Base-by-base conservation (phyloP, 1,140 invertebrate species). In the Pseudoatta argentina region DNA sequence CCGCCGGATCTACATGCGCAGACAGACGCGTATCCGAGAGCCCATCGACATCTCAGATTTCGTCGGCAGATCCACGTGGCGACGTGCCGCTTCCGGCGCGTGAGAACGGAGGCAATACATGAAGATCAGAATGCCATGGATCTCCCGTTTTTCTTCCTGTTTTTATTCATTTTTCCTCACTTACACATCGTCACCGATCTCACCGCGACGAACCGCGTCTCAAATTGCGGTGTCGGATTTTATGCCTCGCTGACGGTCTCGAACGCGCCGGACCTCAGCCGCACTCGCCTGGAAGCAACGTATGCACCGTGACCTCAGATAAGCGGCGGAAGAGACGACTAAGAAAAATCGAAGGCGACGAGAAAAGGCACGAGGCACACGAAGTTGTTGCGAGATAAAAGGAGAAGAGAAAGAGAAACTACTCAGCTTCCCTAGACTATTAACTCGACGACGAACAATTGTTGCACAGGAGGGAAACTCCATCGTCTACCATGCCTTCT, bases 21-120 rank as follows among this genome's bases (percentile, higher is more conserved):
- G 21, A n/a, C 14, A 53, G 44, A 72, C n/a, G 27, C 53, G 55
- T 64, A 73, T 39, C 48, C n/a, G 48, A 39, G 18, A 78, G 69
- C 69, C 79, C 82, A 30, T 59, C 85, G 67, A 71, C 78, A 61
- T 88, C 73, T 90, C 90, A 71, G 86, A 88, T 91, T 92, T 90
- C 88, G 71, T 71, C 39, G 30, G 21, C 48, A 55, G 64, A 88
- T 86, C 34, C 66, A 73, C 57, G 30, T 64, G 34, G 34, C 14
- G 39, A 69, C 66, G 12, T 1, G 85, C 79, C 59, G 87, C 73
- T 92, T 91, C 87, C 89, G 87, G 82, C 39, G 39, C 75, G 73
- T 72, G 73, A 79, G 39, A 59, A 75, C 18, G 8, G 30, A 48
- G 21, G 12, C 39, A 18, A 10, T 12, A 44, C 24, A 30, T 16